Evolutionary conservation across 1,140 invertebrate species (phyloP).

Genomic region (Papilio polytes): DNA sequence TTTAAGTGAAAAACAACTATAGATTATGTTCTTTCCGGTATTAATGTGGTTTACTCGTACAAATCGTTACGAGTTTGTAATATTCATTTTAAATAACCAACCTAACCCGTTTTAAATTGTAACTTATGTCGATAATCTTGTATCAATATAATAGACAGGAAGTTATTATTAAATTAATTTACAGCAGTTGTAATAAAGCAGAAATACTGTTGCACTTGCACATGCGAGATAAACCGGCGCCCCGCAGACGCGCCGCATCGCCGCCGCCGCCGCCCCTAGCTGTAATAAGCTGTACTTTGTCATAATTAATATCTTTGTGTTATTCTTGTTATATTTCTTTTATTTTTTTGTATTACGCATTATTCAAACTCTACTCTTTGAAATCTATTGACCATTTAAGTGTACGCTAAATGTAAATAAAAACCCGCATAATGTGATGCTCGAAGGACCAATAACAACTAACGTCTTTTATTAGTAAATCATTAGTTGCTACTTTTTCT

Average conservation of each 20-base stretch:
- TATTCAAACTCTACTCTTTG: background rate
- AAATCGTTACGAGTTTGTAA: no score
- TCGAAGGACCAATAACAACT: background rate
- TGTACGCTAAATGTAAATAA: no score
- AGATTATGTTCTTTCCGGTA: no score
- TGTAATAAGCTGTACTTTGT: background rate
- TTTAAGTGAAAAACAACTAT: background rate
- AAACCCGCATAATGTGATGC: background rate
- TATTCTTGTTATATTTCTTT: background rate
- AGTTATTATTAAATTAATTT: background rate
- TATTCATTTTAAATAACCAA: no score
- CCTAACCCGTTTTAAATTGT: no score
- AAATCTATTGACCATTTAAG: background rate
- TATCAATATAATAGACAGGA: background rate
- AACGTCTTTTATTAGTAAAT: background rate
- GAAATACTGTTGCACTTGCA: slow-evolving; percentile 4
- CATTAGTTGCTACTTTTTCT: no score
- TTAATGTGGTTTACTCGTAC: no score
- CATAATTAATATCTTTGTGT: slow-evolving; percentile 10
- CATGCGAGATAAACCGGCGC: slow-evolving; percentile 21
- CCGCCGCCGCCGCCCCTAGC: background rate
- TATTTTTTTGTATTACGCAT: background rate
- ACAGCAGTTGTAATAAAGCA: background rate
- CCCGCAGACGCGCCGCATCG: slow-evolving; percentile 22
- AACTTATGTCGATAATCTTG: no score